Percentiles rank a stretch among this genome's conserved stretches.
phyloP scores from a whole-genome alignment of 2,888 invertebrate genomes.

The Merodon equestris region DNA sequence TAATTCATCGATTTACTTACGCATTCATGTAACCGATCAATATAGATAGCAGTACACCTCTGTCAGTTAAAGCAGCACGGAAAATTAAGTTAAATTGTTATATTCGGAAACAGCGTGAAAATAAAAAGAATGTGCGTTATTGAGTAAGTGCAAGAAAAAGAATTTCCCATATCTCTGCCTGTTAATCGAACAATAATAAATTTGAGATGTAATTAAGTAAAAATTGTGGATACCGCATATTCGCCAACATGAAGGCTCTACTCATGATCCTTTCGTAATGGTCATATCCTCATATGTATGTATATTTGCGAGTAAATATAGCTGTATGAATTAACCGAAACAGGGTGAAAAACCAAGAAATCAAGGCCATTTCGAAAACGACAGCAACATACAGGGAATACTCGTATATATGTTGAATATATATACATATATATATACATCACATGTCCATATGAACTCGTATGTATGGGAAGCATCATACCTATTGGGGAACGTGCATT shows the following conservation, averaged over 20 bases:
- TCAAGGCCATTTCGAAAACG: constrained; percentile 39
- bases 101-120: no score
- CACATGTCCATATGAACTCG: neutral
- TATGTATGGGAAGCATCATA: neutral
- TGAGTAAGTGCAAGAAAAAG: no score
- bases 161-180: constrained; percentile 12
- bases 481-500: neutral
- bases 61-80: no score
- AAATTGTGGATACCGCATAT: constrained; percentile 24
- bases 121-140: no score
- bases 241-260: constrained; percentile 14
- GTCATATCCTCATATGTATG: constrained; percentile 11
- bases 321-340: constrained; percentile 50
- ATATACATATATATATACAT: constrained; percentile 12
- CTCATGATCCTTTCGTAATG: constrained; percentile 15
- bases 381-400: constrained; percentile 22
- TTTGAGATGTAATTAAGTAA: constrained; percentile 44
- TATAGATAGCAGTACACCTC: no score
- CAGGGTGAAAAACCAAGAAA: constrained; percentile 39
- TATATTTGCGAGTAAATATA: neutral
- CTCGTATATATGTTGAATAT: no score
- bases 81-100: no score
- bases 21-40: no score
- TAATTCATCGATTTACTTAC: no score
- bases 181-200: constrained; percentile 51